Evolutionary conservation across 2,113 vertebrate genomes (phyloP).

Genomic region (Megaceryle maxima): DNA sequence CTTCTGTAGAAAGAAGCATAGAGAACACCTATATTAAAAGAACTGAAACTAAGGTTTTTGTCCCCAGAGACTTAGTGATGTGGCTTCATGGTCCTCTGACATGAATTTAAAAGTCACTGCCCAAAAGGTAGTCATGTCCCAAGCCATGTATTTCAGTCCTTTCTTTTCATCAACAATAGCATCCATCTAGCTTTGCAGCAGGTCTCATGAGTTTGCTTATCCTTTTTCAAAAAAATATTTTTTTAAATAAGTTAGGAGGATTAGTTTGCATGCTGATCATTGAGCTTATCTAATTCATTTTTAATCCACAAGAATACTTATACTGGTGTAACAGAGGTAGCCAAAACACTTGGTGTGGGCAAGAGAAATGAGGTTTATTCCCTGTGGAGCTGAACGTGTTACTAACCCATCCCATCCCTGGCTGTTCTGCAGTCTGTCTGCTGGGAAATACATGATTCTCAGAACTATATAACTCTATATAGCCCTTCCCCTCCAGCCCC

Average conservation of each 20-base stretch:
- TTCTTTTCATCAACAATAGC: slow-evolving; percentile 18
- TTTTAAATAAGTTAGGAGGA: neutral
- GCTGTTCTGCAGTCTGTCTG: neutral
- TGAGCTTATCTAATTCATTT: slow-evolving; percentile 8
- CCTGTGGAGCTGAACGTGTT: neutral
- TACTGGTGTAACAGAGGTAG: neutral
- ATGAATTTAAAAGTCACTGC: slow-evolving; percentile 41
- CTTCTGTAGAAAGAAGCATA: neutral
- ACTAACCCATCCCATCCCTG: neutral
- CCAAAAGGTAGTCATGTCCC: slow-evolving; percentile 30
- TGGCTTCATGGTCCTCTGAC: slow-evolving; percentile 27
- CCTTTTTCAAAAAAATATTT: neutral
- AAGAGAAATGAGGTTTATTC: neutral
- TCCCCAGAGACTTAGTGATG: neutral
- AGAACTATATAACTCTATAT: neutral
- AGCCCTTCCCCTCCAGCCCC: neutral
- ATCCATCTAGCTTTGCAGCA: slow-evolving; percentile 47
- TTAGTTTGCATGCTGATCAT: slow-evolving; percentile 33
- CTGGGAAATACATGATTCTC: neutral
- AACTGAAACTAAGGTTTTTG: neutral
- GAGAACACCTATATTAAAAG: slow-evolving; percentile 9
- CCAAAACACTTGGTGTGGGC: neutral
- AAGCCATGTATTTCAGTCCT: slow-evolving; percentile 13
- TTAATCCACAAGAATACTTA: neutral
- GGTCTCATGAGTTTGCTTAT: slow-evolving; percentile 31